Evolutionary conservation across 53 echinoderm and acorn worm species (phyloP).

Genomic region (Crossaster papposus): DNA sequence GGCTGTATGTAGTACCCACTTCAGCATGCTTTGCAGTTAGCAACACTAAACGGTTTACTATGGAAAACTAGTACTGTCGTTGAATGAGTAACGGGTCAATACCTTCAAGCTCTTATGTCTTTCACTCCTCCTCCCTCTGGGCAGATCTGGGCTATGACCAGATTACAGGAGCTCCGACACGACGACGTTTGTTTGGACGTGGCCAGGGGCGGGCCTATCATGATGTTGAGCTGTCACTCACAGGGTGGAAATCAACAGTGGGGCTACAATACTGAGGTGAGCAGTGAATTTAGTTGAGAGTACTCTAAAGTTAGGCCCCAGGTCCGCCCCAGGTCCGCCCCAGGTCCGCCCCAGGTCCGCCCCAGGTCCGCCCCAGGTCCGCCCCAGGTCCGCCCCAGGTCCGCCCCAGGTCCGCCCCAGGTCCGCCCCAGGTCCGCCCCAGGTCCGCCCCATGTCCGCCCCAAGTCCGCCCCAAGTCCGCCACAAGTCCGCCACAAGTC

Average conservation of each 20-base stretch:
- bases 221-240: slow-evolving; percentile 94
- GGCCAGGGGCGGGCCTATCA: slow-evolving; percentile 87
- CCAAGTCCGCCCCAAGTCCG: no score
- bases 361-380: no score
- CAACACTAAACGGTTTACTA: neutral
- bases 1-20: neutral
- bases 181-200: slow-evolving; percentile 96
- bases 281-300: no score
- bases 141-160: slow-evolving; percentile 95
- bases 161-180: slow-evolving; percentile 83
- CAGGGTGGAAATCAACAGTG: slow-evolving; percentile 98
- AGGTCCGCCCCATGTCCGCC: no score
- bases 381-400: no score
- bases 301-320: neutral
- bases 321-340: neutral
- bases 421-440: no score
- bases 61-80: neutral
- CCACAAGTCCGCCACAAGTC: no score
- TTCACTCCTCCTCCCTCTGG: neutral
- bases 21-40: neutral
- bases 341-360: neutral
- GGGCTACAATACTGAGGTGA: slow-evolving; percentile 73
- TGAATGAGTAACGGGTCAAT: neutral
- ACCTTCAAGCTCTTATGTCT: neutral
- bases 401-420: no score